Evolutionary conservation across 2,797 vertebrate genomes (phyloP).

Genomic region (Smutsia temminckii): DNA sequence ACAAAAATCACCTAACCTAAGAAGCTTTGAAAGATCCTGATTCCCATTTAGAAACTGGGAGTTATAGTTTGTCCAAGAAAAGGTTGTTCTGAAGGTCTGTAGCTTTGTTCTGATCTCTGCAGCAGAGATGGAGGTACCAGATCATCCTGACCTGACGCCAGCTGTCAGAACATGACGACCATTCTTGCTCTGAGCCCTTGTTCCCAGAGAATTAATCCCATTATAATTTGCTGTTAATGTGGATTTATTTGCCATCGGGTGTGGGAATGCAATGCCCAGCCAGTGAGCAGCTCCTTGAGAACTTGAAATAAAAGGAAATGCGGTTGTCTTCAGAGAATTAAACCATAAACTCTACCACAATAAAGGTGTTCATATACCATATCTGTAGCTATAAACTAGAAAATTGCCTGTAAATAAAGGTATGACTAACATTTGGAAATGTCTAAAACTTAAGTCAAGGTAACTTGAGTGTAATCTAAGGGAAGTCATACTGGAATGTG

Average conservation of each 20-base stretch:
- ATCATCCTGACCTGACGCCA: neutral
- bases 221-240: neutral
- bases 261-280: neutral
- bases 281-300: neutral
- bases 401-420: neutral
- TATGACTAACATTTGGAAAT: neutral
- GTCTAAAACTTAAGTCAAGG: constrained; percentile 15
- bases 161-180: neutral
- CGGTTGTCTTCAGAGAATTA: neutral
- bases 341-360: neutral
- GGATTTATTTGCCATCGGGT: neutral
- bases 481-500: neutral
- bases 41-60: neutral
- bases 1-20: neutral
- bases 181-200: neutral
- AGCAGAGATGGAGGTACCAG: neutral
- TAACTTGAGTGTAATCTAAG: neutral
- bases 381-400: neutral
- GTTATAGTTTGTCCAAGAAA: neutral
- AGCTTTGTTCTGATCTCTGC: neutral
- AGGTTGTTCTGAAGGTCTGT: neutral
- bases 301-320: neutral
- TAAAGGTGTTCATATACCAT: neutral
- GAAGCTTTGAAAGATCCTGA: neutral
- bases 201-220: neutral